Evolutionary conservation across 2,113 vertebrate species (phyloP), one percentile per base, ranked within the genome.

Genomic region (Zosterops lateralis): DNA sequence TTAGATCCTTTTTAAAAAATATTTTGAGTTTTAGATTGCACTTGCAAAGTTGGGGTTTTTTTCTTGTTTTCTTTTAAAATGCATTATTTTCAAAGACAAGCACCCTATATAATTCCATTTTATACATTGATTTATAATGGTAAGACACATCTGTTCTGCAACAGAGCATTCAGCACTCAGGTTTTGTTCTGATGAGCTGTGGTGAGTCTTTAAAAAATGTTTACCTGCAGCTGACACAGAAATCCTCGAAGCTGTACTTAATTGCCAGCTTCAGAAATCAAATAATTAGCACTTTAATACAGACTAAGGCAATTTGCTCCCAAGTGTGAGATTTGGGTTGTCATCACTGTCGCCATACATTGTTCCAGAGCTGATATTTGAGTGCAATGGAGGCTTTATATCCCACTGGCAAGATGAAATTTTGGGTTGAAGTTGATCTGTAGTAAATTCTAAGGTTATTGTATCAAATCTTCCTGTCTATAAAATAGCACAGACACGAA

Each of bases 401-500:
- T 24, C 3, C 18, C 67, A 36, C 6, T 75, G 26, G 21, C 1
- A 45, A 8, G 6, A 45, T 2, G 18, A 36, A 47, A 75, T 58
- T 57, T 58, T 21, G 25, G 3, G 24, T 45, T 80, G 29, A 64
- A 72, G 29, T 3, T 79, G 17, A n/a, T 5, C 14, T 48, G 9
- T 12, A 21, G 8, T n/a, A 67, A 53, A 62, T 56, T 78, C 38
- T 50, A 34, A 51, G 10, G 3, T 19, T 42, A 3, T 44, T 0
- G 0, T 31, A 36, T 12, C 12, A 79, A 50, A 58, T 50, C 3
- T 62, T 64, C 2, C 5, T 28, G 11, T 58, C 72, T 62, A 20
- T 48, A 34, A 79, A 7, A 31, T 8, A 72, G 0, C 16, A 71
- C 1, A 64, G 10, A 8, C 1, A 2, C 0, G 3, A 66, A 54